Conservation (phyloP, 2,888 invertebrate species). For the Omphaloscelis lunosa region DNA sequence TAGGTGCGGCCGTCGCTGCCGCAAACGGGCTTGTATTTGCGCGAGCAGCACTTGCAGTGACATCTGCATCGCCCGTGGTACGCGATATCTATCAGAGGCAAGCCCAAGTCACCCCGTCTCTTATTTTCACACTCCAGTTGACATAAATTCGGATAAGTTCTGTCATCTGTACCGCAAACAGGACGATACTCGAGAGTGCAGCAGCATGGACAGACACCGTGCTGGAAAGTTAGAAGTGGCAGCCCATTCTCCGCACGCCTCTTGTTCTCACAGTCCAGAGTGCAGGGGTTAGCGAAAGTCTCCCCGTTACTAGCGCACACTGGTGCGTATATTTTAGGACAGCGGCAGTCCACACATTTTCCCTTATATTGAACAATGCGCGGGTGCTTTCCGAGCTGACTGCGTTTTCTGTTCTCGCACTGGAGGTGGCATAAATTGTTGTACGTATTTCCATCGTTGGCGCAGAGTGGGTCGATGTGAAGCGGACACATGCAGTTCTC, state of each 20-base stretch:
- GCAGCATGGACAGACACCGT: slow-evolving; percentile 67
- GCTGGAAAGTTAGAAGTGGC: slow-evolving; percentile 51
- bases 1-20: slow-evolving; percentile 70
- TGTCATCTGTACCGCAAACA: slow-evolving; percentile 70
- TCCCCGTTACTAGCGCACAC: slow-evolving; percentile 72
- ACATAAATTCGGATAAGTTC: slow-evolving; percentile 70
- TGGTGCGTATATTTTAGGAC: slow-evolving; percentile 63
- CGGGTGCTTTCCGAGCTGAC: slow-evolving; percentile 50
- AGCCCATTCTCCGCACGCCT: slow-evolving; percentile 27
- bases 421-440: slow-evolving; percentile 68
- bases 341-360: slow-evolving; percentile 67
- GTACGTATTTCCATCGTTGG: slow-evolving; percentile 71
- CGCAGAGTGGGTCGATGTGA: slow-evolving; percentile 65
- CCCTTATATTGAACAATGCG: slow-evolving; percentile 63
- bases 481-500: slow-evolving; percentile 55
- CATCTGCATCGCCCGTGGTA: slow-evolving; percentile 31
- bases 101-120: slow-evolving; percentile 39
- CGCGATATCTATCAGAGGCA: slow-evolving; percentile 11
- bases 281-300: slow-evolving; percentile 71
- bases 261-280: slow-evolving; percentile 68
- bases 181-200: slow-evolving; percentile 62
- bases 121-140: slow-evolving; percentile 68
- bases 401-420: slow-evolving; percentile 69
- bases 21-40: slow-evolving; percentile 66
- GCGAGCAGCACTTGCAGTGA: slow-evolving; percentile 57